phyloP scores from a whole-genome alignment of 92 coral and sea anemone species.

The Desmophyllum pertusum region DNA sequence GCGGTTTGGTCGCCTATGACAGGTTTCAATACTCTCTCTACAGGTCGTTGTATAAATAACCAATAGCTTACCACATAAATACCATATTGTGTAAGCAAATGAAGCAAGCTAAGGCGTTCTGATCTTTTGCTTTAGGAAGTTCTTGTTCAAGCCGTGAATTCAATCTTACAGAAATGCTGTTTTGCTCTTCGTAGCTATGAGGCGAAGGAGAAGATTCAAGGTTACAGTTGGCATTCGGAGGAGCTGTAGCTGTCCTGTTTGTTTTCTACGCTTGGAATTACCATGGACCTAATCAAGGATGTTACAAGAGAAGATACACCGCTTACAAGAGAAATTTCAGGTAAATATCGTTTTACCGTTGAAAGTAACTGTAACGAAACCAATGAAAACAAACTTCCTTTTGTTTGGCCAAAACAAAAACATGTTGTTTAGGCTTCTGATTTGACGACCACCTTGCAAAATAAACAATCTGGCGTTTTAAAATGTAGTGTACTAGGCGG shows the following conservation, averaged over 20 bases:
- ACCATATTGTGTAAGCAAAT: constrained; percentile 53
- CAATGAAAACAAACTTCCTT: not conserved
- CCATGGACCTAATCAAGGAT: constrained; percentile 23
- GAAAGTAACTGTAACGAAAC: not conserved
- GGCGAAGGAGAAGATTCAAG: constrained; percentile 22
- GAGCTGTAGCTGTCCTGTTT: constrained; percentile 1
- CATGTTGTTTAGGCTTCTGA: not conserved
- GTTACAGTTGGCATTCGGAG: constrained; percentile 25
- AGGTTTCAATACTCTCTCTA: constrained; percentile 25
- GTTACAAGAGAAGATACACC: not conserved
- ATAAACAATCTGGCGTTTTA: not conserved
- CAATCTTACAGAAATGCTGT: constrained; percentile 3
- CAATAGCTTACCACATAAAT: constrained; percentile 50
- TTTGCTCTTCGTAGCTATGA: constrained; percentile 20
- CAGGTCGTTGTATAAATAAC: constrained; percentile 56
- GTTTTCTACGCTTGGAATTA: constrained; percentile 25
- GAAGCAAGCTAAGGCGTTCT: constrained; percentile 9
- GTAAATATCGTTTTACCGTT: constrained; percentile 13
- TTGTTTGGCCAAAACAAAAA: not conserved
- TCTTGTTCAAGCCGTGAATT: not conserved
- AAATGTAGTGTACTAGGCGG: not conserved
- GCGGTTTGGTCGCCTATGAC: constrained; percentile 34
- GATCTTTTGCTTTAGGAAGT: not conserved
- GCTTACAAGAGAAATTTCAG: constrained; percentile 23
- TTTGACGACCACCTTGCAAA: constrained; percentile 7